A percentile compares a stretch with the other conserved stretches of the same genome.
Evolutionary conservation across 2,797 vertebrate species (phyloP).

Genomic region (Spea hammondii): DNA sequence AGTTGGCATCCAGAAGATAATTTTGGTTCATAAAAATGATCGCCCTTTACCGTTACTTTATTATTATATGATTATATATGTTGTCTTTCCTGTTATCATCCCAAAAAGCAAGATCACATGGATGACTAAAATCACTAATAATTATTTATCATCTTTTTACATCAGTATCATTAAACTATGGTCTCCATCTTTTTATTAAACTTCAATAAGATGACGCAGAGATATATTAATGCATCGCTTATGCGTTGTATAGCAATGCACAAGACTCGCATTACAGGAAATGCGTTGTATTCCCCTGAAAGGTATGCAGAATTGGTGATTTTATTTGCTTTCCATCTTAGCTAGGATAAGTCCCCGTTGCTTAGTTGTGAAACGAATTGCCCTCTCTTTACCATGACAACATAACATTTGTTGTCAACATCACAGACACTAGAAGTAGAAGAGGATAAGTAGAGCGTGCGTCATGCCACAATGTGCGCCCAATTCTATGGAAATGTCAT

Average conservation of each 20-base stretch:
- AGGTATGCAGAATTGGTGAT: constrained; percentile 10
- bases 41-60: too few relatives aligned
- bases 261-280: constrained; percentile 28
- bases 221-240: background rate
- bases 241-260: constrained; percentile 22
- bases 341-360: constrained; percentile 23
- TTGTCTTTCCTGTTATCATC: too few relatives aligned
- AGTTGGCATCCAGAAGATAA: too few relatives aligned
- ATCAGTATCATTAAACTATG: too few relatives aligned
- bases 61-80: too few relatives aligned
- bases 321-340: constrained; percentile 45
- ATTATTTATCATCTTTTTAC: too few relatives aligned
- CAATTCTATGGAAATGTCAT: constrained; percentile 18
- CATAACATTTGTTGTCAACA: constrained; percentile 33
- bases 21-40: too few relatives aligned
- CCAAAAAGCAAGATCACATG: too few relatives aligned
- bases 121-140: too few relatives aligned
- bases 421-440: background rate
- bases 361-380: constrained; percentile 25
- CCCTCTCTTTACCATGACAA: constrained; percentile 40
- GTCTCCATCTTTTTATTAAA: too few relatives aligned
- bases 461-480: constrained; percentile 20
- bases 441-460: constrained; percentile 37
- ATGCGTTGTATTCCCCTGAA: constrained; percentile 23
- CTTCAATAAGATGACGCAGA: too few relatives aligned